A percentile compares a stretch with the other conserved stretches of the same genome.
Evolutionary conservation across 2,888 invertebrate genomes (phyloP).

Genomic region (Notocelia uddmanniana): DNA sequence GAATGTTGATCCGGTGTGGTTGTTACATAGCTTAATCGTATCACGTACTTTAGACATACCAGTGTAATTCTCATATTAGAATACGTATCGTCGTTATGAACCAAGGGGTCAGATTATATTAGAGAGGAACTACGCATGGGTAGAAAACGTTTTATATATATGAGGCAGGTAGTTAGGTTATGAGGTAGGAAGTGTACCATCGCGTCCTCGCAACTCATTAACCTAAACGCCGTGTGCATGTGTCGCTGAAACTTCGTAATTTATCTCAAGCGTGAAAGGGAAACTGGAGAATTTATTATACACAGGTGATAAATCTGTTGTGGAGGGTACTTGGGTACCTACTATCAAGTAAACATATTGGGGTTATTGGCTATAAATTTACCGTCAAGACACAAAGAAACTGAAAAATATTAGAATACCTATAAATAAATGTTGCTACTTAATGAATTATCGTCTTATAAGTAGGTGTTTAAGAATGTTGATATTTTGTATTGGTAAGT

Average conservation of each 20-base stretch:
- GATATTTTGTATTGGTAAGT: too few relatives aligned
- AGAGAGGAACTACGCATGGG: background rate
- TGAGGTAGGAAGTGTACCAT: constrained; percentile 29
- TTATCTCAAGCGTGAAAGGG: constrained; percentile 31
- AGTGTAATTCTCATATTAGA: background rate
- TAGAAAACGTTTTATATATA: background rate
- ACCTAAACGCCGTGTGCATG: constrained; percentile 36
- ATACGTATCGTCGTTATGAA: background rate
- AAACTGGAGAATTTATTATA: constrained; percentile 23
- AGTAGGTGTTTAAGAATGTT: too few relatives aligned
- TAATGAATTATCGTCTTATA: too few relatives aligned
- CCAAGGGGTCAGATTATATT: constrained; percentile 4
- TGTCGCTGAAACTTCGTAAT: constrained; percentile 29
- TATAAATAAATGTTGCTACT: too few relatives aligned
- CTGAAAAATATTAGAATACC: too few relatives aligned
- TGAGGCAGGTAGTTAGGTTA: constrained; percentile 28
- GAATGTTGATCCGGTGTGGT: too few relatives aligned
- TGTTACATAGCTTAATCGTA: background rate
- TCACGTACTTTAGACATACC: background rate
- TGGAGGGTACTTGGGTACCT: background rate
- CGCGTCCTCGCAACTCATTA: constrained; percentile 28
- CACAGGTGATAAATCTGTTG: constrained; percentile 10
- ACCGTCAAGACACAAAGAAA: background rate
- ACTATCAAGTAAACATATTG: constrained; percentile 5
- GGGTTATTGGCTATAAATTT: background rate